Conservation (phyloP, 2,113 vertebrate species). For the Mesoclemmys tuberculata region DNA sequence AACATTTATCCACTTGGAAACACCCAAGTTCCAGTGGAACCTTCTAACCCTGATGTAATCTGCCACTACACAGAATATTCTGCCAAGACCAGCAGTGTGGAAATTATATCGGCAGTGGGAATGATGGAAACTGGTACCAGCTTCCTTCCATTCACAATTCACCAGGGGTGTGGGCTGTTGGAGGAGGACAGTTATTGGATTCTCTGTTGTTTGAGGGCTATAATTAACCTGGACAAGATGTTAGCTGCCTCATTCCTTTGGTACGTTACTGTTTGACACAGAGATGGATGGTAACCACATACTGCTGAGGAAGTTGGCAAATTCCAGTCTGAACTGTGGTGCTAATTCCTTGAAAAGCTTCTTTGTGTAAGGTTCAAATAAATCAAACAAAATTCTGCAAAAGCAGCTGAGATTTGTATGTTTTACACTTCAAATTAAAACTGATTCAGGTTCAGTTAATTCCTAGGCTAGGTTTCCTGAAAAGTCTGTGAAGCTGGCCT, state of each 20-base stretch:
- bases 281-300: not conserved
- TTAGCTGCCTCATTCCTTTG: not conserved
- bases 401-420: not conserved
- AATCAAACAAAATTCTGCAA: not conserved
- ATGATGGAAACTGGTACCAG: not conserved
- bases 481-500: not conserved
- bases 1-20: not conserved
- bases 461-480: not conserved
- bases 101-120: not conserved
- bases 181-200: not conserved
- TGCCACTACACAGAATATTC: not conserved
- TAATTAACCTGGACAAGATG: not conserved
- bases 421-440: not conserved
- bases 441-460: not conserved
- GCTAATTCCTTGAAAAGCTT: not conserved
- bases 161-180: not conserved
- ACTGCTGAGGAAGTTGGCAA: not conserved
- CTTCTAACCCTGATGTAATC: not conserved
- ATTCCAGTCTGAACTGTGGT: not conserved
- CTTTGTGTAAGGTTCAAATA: not conserved
- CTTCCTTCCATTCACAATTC: not conserved
- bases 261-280: not conserved
- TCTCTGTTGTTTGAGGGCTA: not conserved
- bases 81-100: not conserved
- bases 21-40: not conserved